Conservation (phyloP, 2,797 vertebrate genomes). For the Cheirogaleus major region DNA sequence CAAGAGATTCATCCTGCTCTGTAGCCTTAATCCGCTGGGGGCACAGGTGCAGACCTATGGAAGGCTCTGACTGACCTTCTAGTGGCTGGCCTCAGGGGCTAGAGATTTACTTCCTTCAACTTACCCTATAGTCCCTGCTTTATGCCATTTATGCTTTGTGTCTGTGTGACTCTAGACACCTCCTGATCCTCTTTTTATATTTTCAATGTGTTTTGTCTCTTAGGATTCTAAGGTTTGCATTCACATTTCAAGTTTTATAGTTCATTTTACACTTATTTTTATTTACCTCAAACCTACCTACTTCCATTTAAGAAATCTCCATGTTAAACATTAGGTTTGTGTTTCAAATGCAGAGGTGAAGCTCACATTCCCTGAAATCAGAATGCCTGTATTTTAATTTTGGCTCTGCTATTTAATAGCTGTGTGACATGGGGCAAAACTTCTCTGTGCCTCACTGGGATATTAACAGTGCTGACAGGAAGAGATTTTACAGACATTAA, state of each 20-base stretch:
- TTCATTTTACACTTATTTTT: conserved; percentile 3
- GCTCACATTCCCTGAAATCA: background rate
- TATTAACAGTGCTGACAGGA: background rate
- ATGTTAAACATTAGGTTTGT: background rate
- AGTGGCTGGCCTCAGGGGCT: background rate
- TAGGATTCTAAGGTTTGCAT: background rate
- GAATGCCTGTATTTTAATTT: background rate
- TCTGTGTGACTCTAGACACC: background rate
- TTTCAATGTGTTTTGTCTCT: conserved; percentile 17
- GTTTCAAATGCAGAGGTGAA: background rate
- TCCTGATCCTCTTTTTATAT: background rate
- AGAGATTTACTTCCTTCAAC: background rate
- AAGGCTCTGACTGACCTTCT: background rate
- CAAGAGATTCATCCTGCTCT: background rate
- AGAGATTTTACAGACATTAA: conserved; percentile 21
- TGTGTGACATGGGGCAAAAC: conserved; percentile 24
- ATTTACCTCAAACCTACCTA: background rate
- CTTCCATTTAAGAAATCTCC: background rate
- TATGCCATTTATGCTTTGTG: background rate
- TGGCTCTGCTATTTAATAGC: background rate
- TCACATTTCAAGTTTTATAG: conserved; percentile 14
- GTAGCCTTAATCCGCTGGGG: background rate
- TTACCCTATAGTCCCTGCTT: background rate
- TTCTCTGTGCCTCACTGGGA: background rate
- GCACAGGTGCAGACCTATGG: background rate